Conservation (phyloP, 2,888 invertebrate species). For the Abrostola tripartita region DNA sequence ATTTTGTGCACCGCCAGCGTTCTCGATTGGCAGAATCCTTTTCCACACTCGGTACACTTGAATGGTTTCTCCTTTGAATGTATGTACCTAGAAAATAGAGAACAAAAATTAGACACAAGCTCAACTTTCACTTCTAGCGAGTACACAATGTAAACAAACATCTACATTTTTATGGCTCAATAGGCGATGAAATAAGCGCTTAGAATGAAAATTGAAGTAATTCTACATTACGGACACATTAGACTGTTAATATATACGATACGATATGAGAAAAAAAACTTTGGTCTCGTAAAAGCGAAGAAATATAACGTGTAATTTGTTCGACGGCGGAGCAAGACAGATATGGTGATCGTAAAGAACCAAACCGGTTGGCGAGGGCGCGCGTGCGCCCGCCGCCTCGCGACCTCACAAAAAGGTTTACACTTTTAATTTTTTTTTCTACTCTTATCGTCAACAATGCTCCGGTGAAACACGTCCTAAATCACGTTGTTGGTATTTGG, state of each 20-base stretch:
- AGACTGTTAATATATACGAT: conserved; percentile 76
- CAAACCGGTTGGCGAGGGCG: conserved; percentile 82
- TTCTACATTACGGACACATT: conserved; percentile 76
- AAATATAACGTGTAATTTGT: conserved; percentile 88
- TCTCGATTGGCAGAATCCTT: conserved; percentile 99
- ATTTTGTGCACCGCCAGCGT: conserved; percentile 98
- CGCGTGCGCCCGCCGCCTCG: conserved; percentile 84
- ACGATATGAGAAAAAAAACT: conserved; percentile 76
- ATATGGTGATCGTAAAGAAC: conserved; percentile 87
- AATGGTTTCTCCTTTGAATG: conserved; percentile 99
- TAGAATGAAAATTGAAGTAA: conserved; percentile 74
- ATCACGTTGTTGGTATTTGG: conserved; percentile 81
- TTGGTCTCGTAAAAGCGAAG: conserved; percentile 86
- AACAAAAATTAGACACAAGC: conserved; percentile 67
- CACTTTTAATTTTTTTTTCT: conserved; percentile 80
- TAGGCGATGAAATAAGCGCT: conserved; percentile 68
- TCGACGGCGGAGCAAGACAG: conserved; percentile 85
- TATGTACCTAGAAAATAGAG: conserved; percentile 93
- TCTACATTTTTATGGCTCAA: conserved; percentile 70
- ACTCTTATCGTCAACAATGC: conserved; percentile 83
- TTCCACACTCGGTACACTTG: conserved; percentile 98
- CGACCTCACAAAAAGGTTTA: conserved; percentile 88
- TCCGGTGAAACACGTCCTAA: conserved; percentile 78
- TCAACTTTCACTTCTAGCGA: conserved; percentile 69
- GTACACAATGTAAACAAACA: conserved; percentile 70